Evolutionary conservation across 2,888 invertebrate genomes (phyloP), one percentile per base, ranked within the genome.

Genomic region (Morpho deidamia): DNA sequence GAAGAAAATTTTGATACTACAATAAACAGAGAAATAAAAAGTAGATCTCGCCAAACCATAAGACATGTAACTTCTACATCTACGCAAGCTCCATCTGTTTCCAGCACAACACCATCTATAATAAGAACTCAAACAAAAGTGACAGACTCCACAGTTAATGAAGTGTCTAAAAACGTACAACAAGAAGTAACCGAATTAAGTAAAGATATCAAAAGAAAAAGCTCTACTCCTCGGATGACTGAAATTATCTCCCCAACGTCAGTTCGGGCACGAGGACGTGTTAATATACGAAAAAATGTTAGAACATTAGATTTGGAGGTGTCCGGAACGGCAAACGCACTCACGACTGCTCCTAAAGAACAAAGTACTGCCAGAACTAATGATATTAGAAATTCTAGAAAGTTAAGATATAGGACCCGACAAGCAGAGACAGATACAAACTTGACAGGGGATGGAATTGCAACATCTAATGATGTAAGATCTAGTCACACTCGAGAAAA

Each of bases 401-500:
- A 86, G 70, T 64, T 89, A 42, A 78, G 78, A 64, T 86, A 82
- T 55, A 80, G 75, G 63, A 71, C 80, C 33, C 71, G 83, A 48
- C 66, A 70, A 45, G 68, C 76, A 8, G 88, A 88, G 65, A 81
- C 78, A 9, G 87, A 88, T 53, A 74, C 83, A 7, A 89, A 89
- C 67, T 67, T 85, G 68, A 83, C 87, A 11, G 82, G 80, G 7
- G 78, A 81, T 68, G 84, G 82, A 56, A 69, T 83, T 60, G 23
- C 23, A 23, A 59, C 70, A 55, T 65, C 70, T 8, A 78, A 78
- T 61, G 81, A 80, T 72, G 72, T 78, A 54, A 68, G 80, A 68
- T 82, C 85, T 84, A 83, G 85, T 85, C 83, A 83, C 67, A 77
- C 68, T 52, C 77, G 74, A 63, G 76, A 76, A 64, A 67, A 55